Conservation (phyloP, 2,888 invertebrate species). For the Unio delphinus region DNA sequence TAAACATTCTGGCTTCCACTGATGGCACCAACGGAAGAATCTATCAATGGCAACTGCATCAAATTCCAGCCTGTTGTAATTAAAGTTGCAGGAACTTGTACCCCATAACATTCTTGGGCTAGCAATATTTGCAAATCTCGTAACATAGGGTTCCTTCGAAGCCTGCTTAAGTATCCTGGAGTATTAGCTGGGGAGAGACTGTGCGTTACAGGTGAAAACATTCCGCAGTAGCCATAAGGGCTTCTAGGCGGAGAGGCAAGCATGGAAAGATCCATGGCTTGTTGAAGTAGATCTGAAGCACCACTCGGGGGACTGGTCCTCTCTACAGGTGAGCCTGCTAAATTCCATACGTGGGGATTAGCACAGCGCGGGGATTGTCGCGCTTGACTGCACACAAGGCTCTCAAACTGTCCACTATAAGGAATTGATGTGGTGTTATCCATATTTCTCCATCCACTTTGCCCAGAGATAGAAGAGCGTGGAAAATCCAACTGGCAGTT, state of each 20-base stretch:
- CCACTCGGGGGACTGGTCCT: too few species aligned
- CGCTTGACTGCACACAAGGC: constrained; percentile 17
- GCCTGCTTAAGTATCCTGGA: constrained; percentile 33
- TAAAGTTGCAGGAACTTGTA: constrained; percentile 52
- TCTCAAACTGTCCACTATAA: too few species aligned
- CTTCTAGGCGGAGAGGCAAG: constrained; percentile 26
- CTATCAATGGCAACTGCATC: constrained; percentile 20
- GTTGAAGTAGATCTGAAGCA: constrained; percentile 17
- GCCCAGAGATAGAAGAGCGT: too few species aligned
- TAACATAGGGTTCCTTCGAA: constrained; percentile 56
- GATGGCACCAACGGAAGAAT: too few species aligned
- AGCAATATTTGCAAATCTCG: constrained; percentile 47
- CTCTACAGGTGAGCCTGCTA: too few species aligned
- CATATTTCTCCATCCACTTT: too few species aligned
- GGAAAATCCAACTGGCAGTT: too few species aligned
- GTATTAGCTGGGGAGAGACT: constrained; percentile 22
- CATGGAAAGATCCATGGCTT: constrained; percentile 29
- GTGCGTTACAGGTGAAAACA: background rate
- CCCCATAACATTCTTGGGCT: constrained; percentile 47
- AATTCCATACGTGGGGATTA: too few species aligned
- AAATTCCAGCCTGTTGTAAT: constrained; percentile 48
- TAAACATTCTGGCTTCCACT: constrained; percentile 28
- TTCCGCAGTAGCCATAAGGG: background rate
- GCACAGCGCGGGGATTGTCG: background rate
- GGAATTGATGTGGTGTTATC: too few species aligned